These are phyloP conservation scores for Lonchura striata DNA, from an alignment of 2,113 vertebrate species.

Conservation along the genomic window DNA sequence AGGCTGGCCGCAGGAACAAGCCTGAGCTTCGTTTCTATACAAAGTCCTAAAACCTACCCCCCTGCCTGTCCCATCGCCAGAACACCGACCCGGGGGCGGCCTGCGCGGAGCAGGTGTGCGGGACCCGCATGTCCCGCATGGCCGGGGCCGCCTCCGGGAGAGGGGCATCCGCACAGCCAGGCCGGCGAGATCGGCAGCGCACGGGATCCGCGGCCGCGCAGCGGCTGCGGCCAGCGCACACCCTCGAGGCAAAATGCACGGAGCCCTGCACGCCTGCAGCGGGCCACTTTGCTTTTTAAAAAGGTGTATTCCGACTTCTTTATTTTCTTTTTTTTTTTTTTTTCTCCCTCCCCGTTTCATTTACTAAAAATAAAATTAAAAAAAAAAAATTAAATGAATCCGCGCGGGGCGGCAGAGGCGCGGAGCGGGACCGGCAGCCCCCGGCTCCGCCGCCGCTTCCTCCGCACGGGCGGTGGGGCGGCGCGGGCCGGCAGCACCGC, in stretches of 20 bases:
- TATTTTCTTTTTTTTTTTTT: no score
- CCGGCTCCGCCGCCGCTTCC: no score
- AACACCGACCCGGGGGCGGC: background rate
- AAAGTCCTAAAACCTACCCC: fast-evolving
- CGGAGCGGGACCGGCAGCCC: no score
- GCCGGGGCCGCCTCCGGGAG: background rate
- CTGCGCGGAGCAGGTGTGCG: background rate
- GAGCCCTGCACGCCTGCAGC: background rate
- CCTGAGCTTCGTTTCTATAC: background rate
- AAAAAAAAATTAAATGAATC: no score
- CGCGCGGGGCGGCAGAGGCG: background rate
- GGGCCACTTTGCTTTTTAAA: background rate
- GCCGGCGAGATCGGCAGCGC: background rate
- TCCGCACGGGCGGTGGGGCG: no score
- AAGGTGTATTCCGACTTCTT: background rate
- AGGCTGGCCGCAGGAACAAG: background rate
- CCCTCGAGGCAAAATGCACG: no score
- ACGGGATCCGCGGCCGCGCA: background rate
- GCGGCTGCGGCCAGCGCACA: background rate
- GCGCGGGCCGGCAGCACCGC: no score
- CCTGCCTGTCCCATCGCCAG: background rate
- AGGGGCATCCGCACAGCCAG: no score
- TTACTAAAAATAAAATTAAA: no score
- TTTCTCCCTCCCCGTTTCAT: no score
- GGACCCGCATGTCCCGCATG: fast-evolving